Conservation (phyloP, 2,797 vertebrate species). For the Brachyrhaphis roseni region DNA sequence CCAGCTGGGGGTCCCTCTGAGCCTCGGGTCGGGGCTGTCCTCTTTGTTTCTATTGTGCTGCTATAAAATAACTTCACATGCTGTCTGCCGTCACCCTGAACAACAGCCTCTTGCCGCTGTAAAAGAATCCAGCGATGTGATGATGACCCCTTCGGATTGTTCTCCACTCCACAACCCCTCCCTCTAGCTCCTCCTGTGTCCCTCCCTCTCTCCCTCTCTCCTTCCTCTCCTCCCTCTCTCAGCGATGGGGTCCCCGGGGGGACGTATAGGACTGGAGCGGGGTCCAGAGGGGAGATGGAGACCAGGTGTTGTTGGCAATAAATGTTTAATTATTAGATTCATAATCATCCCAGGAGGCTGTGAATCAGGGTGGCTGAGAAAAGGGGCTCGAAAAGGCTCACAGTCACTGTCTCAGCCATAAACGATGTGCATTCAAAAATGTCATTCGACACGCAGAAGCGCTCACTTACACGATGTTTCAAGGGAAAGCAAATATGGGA, state of each 20-base stretch:
- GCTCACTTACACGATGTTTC: background rate
- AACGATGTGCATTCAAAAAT: background rate
- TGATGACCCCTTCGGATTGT: conserved; percentile 80
- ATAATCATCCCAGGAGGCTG: conserved; percentile 85
- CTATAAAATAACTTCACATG: conserved; percentile 87
- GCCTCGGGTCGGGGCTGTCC: conserved; percentile 68
- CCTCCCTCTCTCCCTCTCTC: conserved; percentile 53
- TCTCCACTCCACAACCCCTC: conserved; percentile 77
- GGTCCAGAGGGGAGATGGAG: conserved; percentile 76
- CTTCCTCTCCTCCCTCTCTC: conserved; percentile 46
- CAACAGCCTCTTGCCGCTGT: conserved; percentile 74
- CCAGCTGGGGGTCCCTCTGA: conserved; percentile 57
- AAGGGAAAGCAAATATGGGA: background rate
- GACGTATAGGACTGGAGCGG: background rate
- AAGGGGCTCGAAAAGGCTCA: conserved; percentile 60
- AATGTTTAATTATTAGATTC: conserved; percentile 95
- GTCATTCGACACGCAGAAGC: background rate
- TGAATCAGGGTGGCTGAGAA: conserved; percentile 30
- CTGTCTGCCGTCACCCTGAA: conserved; percentile 66
- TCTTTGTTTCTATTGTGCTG: conserved; percentile 79
- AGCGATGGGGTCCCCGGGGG: conserved; percentile 75
- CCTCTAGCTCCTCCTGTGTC: conserved; percentile 76
- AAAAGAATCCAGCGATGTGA: conserved; percentile 84
- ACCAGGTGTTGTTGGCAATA: conserved; percentile 92
- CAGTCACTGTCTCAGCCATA: conserved; percentile 62